Percentiles rank a stretch among this genome's conserved stretches.
phyloP scores from a whole-genome alignment of 2,888 invertebrate genomes.

The Creontiades dilutus region DNA sequence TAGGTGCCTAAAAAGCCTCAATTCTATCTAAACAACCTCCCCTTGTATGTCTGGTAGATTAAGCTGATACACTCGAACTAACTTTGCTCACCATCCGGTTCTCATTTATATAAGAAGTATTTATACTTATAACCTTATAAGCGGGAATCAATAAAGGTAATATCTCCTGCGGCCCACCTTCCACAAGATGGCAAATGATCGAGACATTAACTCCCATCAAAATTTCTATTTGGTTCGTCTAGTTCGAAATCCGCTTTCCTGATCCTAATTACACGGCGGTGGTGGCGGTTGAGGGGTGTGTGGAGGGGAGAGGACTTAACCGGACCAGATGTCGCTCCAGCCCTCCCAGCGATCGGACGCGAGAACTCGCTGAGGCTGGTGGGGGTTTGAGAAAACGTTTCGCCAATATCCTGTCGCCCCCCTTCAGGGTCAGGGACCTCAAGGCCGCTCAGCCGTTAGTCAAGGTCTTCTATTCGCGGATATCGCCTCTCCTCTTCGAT shows the following conservation, averaged over 20 bases:
- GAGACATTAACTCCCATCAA: neutral
- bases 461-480: constrained; percentile 65
- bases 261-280: neutral
- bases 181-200: neutral
- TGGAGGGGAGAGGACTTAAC: neutral
- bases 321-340: constrained; percentile 20
- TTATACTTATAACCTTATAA: no score
- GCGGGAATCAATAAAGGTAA: no score
- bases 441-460: constrained; percentile 66
- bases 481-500: constrained; percentile 18
- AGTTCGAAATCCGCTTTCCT: neutral
- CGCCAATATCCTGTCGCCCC: constrained; percentile 62
- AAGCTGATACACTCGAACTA: no score
- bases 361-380: constrained; percentile 12
- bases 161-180: neutral
- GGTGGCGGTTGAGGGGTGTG: neutral
- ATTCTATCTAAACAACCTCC: no score
- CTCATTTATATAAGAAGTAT: no score
- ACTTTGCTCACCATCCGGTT: no score
- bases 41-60: no score
- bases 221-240: neutral
- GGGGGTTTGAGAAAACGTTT: constrained; percentile 38
- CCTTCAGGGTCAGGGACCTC: constrained; percentile 65
- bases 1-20: no score
- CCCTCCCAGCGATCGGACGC: neutral